Evolutionary conservation across 2,888 invertebrate genomes (phyloP), one percentile per base, ranked within the genome.

Genomic region (Hyposoter dolosus): DNA sequence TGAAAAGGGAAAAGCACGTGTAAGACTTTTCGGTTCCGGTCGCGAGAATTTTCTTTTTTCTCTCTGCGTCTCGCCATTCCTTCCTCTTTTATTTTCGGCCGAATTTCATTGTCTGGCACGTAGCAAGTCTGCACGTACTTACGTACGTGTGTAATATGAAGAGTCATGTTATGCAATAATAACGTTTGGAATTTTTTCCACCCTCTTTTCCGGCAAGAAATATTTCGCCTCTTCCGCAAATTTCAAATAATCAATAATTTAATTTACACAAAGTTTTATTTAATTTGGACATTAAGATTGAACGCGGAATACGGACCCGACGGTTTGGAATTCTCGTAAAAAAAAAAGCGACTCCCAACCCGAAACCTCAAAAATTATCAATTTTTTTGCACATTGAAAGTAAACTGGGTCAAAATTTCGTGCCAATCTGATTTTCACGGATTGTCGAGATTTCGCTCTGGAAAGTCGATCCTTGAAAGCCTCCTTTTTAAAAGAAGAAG

Each of bases 1-100:
- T 12, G 28, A 66, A 76, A 35, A 68, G 50, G 23, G 7, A 76
- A 82, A 80, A 85, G 69, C 77, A 77, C 81, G 82, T 82, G 84
- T 81, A 79, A 78, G 78, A 84, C 71, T 60, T 76, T 60, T 66
- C 45, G 69, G 50, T 85, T 87, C 78, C 63, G 76, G 79, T 35
- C 32, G 75, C 28, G 28, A 28, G 76, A 66, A 43, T 56, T 23
- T 56, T 28, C 35, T 65, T 40, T 43, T 60, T 71, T 63, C 74
- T 45, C 63, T 68, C 28, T 53, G 19, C 47, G 65, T 60, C 65
- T 86, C 69, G n/a, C 23, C n/a, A 23, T 63, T 15, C 15, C 23
- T 60, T 23, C 45, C 50, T n/a, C 63, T 60, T 71, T 47, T 77
- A 63, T 81, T 86, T 79, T 74, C 74, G 35, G 78, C 40, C 17